A percentile compares a stretch with the other conserved stretches of the same genome.
Evolutionary conservation across 2,797 vertebrate genomes (phyloP).

Genomic region (Hypotaenidia philippensis): DNA sequence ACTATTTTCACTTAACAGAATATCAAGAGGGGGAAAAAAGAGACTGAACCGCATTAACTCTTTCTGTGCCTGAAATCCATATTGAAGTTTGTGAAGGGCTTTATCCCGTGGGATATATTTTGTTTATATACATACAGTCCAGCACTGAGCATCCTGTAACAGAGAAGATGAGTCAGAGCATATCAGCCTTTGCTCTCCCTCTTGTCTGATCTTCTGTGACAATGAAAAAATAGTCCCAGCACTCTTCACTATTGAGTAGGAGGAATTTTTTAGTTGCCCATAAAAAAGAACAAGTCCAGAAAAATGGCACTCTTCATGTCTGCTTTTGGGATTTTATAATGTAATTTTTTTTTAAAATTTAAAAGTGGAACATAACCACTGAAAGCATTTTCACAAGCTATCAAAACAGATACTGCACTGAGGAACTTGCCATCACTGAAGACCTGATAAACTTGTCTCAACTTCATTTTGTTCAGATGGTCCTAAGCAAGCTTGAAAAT

Average conservation of each 20-base stretch:
- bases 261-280: not conserved
- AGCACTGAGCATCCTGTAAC: not conserved
- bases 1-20: not conserved
- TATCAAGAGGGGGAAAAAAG: not conserved
- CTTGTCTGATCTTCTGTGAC: not conserved
- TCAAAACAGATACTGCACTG: not conserved
- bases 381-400: not conserved
- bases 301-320: accelerated
- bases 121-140: not conserved
- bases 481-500: not conserved
- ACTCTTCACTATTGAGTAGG: not conserved
- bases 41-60: not conserved
- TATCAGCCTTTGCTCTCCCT: accelerated
- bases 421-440: not conserved
- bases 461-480: not conserved
- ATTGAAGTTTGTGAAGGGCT: not conserved
- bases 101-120: not conserved
- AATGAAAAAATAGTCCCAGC: not conserved
- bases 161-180: not conserved
- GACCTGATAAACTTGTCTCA: not conserved
- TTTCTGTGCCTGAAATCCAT: not conserved
- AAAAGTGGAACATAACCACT: not conserved
- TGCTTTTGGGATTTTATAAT: not conserved
- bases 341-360: not conserved
- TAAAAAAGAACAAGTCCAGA: not conserved